phyloP scores from a whole-genome alignment of 2,797 vertebrate species.

The Synaphobranchus kaupii region DNA sequence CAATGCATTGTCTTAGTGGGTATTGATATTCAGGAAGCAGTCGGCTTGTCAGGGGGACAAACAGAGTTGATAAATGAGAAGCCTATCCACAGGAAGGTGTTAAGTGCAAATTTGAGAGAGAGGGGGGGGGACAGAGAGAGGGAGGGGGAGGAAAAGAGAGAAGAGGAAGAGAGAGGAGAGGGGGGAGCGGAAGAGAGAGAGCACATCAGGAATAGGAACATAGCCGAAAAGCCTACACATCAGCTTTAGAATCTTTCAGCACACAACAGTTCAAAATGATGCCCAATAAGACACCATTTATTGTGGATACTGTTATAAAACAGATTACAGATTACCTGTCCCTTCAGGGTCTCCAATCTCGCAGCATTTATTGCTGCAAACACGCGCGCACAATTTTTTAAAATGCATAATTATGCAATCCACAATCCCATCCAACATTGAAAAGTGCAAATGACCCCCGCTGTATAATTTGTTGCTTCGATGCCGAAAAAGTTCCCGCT shows the following conservation, averaged over 20 bases:
- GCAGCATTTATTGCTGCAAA: constrained; percentile 5
- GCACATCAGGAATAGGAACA: constrained; percentile 21
- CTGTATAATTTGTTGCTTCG: neutral
- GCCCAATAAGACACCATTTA: constrained; percentile 4
- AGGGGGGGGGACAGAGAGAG: constrained; percentile 4
- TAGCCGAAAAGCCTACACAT: neutral
- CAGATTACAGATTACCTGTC: neutral
- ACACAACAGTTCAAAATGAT: constrained; percentile 10
- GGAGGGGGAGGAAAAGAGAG: neutral
- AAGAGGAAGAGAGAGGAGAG: constrained; percentile 52
- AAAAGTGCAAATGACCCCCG: neutral
- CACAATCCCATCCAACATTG: neutral
- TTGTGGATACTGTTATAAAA: constrained; percentile 5
- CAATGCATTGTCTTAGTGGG: constrained; percentile 78
- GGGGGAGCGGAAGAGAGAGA: constrained; percentile 54
- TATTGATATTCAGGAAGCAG: constrained; percentile 84
- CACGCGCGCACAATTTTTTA: neutral
- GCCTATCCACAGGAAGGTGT: constrained; percentile 80
- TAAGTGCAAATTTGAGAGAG: constrained; percentile 81
- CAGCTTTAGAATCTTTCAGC: constrained; percentile 14
- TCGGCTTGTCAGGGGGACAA: constrained; percentile 83
- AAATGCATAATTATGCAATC: neutral
- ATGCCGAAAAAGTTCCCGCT: neutral
- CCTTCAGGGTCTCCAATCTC: neutral
- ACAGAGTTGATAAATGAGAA: constrained; percentile 85